phyloP scores from a whole-genome alignment of 2,797 vertebrate species.

The Artibeus jamaicensis region DNA sequence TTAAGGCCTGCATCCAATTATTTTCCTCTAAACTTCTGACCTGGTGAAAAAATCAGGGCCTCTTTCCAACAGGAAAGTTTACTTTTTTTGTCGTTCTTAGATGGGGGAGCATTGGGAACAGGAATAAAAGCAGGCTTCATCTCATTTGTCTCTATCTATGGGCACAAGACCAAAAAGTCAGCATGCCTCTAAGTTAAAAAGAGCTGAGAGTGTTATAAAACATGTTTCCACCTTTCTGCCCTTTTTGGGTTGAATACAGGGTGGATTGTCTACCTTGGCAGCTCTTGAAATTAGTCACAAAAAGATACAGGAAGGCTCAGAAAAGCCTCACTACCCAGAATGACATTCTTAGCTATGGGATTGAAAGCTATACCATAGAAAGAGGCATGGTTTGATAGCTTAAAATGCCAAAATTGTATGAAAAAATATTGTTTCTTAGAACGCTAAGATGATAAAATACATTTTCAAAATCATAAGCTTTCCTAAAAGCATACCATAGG shows the following conservation, averaged over 20 bases:
- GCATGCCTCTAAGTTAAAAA: constrained; percentile 70
- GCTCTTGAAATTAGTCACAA: constrained; percentile 53
- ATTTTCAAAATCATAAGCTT: constrained; percentile 34
- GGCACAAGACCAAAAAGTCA: constrained; percentile 70
- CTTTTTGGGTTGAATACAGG: constrained; percentile 55
- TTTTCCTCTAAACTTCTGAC: constrained; percentile 70
- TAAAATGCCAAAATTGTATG: neutral
- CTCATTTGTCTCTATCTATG: constrained; percentile 69
- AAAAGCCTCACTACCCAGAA: neutral
- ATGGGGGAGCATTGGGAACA: neutral
- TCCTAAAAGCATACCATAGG: neutral
- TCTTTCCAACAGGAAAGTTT: constrained; percentile 56
- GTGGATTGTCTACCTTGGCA: constrained; percentile 32
- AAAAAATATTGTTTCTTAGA: constrained; percentile 54
- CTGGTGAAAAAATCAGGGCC: constrained; percentile 49
- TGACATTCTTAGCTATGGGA: neutral
- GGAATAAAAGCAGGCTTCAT: constrained; percentile 56
- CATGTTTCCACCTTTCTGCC: constrained; percentile 57
- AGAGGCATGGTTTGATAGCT: constrained; percentile 32
- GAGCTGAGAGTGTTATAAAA: constrained; percentile 66
- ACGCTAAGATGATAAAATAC: neutral
- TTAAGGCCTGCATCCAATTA: constrained; percentile 50
- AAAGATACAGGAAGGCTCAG: constrained; percentile 50
- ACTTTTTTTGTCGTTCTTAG: constrained; percentile 48
- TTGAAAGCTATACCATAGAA: constrained; percentile 35